Evolutionary conservation across 2,113 vertebrate species (phyloP), one percentile per base, ranked within the genome.

Genomic region (Ranitomeya variabilis): DNA sequence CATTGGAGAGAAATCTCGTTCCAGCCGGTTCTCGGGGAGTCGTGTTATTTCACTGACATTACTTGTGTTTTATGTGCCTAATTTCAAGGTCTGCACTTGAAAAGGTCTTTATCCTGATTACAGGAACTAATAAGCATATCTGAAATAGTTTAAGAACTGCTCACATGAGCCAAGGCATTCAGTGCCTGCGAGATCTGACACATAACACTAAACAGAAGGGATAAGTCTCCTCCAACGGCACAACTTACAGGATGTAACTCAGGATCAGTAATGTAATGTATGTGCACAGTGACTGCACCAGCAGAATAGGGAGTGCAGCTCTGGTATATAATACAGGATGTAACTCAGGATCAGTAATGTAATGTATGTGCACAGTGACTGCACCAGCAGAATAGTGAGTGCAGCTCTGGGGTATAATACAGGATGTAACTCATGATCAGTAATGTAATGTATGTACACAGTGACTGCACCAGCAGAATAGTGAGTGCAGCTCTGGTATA

Each of bases 121-220:
- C 69, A 57, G 54, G 67, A 71, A 77, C 77, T 89, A 89, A 89
- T 89, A 85, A 89, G 52, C 82, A 89, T 85, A 85, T 69, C 62
- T 89, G 54, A 60, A 85, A 89, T 89, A 81, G 45, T 71, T 80
- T 51, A 19, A 45, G 74, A 78, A 86, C 60, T 31, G 69, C 80
- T 74, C 80, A 64, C n/a, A 31, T 83, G 83, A 76, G 12, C 16
- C 66, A 64, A 52, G 7, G 54, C 67, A 4, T 54, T 57, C 51
- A 37, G 78, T 13, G 45, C 13, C 45, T 23, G 59, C 57, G 13
- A 18, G 19, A 26, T 60, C 23, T 77, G 57, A 73, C 79, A 73
- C 51, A 18, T 14, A 79, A 45, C 31, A 15, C 66, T 67, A 7
- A 80, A 54, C 86, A 82, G 66, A 31, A 60, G 79, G 86, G 19